These are phyloP conservation scores for Nymphalis urticae DNA, from an alignment of 2,888 invertebrate genomes.

Conservation along the genomic window DNA sequence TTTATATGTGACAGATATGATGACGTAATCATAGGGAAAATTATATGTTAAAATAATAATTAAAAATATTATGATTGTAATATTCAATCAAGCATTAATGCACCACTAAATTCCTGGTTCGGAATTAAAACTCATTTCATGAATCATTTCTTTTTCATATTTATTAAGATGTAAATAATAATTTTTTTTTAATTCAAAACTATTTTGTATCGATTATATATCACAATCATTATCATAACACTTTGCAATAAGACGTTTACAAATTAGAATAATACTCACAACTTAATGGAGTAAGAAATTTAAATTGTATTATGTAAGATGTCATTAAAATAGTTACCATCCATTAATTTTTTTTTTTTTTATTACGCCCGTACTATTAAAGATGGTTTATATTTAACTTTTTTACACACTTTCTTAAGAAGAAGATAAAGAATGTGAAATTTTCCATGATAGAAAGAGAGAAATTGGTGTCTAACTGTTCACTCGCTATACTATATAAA, in stretches of 20 bases:
- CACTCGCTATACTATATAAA: too few species aligned
- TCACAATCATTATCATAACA: conserved; percentile 4
- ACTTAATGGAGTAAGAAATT: conserved; percentile 15
- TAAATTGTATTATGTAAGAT: conserved; percentile 16
- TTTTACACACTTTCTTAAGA: too few species aligned
- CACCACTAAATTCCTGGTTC: too few species aligned
- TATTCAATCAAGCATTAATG: too few species aligned
- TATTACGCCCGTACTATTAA: background rate
- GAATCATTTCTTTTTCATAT: background rate
- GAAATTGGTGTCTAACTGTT: too few species aligned
- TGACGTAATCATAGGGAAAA: too few species aligned
- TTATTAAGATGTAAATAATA: conserved; percentile 7
- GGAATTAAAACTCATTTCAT: background rate
- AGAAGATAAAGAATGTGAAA: too few species aligned
- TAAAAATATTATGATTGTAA: too few species aligned
- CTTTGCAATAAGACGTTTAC: conserved; percentile 10
- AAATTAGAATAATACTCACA: conserved; percentile 22
- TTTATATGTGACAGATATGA: too few species aligned
- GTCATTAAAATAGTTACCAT: conserved; percentile 25
- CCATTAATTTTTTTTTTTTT: conserved; percentile 11
- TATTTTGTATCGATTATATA: background rate
- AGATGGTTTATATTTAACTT: too few species aligned
- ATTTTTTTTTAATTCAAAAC: background rate
- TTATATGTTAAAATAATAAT: too few species aligned
- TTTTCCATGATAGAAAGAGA: too few species aligned